Base-by-base conservation (phyloP, 1,140 invertebrate species). In the Drosophila mauritiana region DNA sequence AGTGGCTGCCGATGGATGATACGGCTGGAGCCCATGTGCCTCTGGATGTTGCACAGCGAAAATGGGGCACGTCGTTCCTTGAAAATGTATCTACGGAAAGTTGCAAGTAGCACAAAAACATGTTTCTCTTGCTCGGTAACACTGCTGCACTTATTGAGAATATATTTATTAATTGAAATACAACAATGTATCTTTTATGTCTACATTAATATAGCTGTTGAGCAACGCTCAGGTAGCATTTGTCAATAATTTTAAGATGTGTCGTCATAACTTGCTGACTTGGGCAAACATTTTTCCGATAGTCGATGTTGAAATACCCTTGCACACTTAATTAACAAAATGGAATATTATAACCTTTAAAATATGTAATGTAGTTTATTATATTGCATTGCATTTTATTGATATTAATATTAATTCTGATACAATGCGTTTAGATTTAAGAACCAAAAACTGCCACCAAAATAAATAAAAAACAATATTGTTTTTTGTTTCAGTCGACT, bases 1-100 rank as follows among this genome's bases (percentile, higher is more conserved):
- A 13, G 61, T 59, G 58, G 61, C 61, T 42, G 20, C n/a, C 39
- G 54, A 43, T 43, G 42, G 22, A 12, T 20, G 61, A 64, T 63
- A 34, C 25, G 53, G 27, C 42, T 34, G 40, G 40, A 43, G 37
- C 37, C 20, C 46, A 65, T 27, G 34, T 49, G 46, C 36, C 12
- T 36, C 20, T 63, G 45, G 34, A 27, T 52, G 63, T 13, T 48
- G 49, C 59, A 67, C 65, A 27, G 39, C 11, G 10, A 42, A 58
- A 62, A 58, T 31, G 27, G 39, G 27, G 15, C 11, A 13, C 11
- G 17, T 7, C 15, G 5, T 36, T 20, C 27, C 27, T 40, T 17
- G 42, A 13, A 13, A 10, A 17, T 43, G 11, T 36, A 37, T 37
- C 17, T 13, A 31, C 13, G 10, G 8, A 31, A 15, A 15, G 6